Evolutionary conservation across 2,797 vertebrate species (phyloP), one percentile per base, ranked within the genome.

Genomic region (Phalanger gymnotis): DNA sequence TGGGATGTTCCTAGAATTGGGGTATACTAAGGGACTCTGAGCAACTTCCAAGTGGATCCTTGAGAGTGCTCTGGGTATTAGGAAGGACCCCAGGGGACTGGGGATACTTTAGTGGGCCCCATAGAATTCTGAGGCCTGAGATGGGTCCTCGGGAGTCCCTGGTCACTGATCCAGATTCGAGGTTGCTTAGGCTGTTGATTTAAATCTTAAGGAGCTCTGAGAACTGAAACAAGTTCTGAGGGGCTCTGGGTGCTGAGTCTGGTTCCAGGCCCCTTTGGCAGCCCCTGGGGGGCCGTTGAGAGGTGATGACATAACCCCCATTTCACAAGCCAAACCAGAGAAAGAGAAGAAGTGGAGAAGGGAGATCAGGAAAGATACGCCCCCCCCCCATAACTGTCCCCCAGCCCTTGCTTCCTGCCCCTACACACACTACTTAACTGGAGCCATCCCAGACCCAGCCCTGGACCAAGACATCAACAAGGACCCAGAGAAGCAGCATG

Each of bases 381-480:
- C 4, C 61, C 89, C n/a, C 55, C 61, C 81, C 55, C 19, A 14
- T 54, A 53, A 47, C 73, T 51, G 73, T 51, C 73, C 40, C 31
- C 54, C 0, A 5, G 40, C 47, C 34, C 22, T 53, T 31, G 19
- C 52, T 90, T 53, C 90, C 90, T 90, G 90, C 30, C 90, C 51
- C 30, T 14, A 54, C 28, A 31, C n/a, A 90, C 90, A 87, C 40
- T 87, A 87, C 13, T 87, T 87, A 87, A 87, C 40, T 87, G 73
- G 22, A 87, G 10, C 40, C 73, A 51, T 87, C 40, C 25, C 52
- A 22, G 58, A 52, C 91, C 61, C 54, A 25, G 56, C 1, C 58
- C 9, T 11, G 16, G 0, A 0, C 47, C 6, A 19, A 4, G 54
- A 5, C 9, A 2, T 25, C 19, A 27, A 5, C 13, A 31, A 0